Conservation (phyloP, 2,888 invertebrate species). For the Synergus gifuensis region DNA sequence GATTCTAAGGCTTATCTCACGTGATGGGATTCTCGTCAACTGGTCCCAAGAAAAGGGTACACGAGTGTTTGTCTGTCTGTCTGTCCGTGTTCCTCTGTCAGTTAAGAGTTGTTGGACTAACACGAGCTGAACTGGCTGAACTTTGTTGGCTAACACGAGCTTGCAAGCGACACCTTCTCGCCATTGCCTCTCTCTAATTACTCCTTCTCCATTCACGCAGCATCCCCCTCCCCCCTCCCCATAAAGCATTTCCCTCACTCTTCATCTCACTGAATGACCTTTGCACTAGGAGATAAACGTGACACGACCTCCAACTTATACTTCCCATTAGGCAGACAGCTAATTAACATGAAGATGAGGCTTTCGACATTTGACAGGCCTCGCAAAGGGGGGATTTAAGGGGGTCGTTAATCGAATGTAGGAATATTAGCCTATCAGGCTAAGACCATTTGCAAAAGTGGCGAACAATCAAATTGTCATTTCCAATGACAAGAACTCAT, state of each 20-base stretch:
- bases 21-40: conserved; percentile 53
- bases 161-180: conserved; percentile 43
- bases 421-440: conserved; percentile 12
- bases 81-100: conserved; percentile 55
- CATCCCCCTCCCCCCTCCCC: conserved; percentile 22
- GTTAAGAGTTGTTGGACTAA: conserved; percentile 47
- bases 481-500: not conserved
- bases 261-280: conserved; percentile 44
- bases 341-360: conserved; percentile 71
- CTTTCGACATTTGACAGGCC: conserved; percentile 68
- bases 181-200: conserved; percentile 23
- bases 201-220: conserved; percentile 9
- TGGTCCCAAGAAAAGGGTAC: conserved; percentile 47
- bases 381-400: conserved; percentile 28
- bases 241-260: conserved; percentile 40
- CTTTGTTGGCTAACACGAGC: conserved; percentile 55
- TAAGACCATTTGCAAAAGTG: conserved; percentile 37
- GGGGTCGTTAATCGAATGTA: conserved; percentile 65
- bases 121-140: conserved; percentile 48
- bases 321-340: conserved; percentile 67
- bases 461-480: conserved; percentile 46
- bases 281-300: conserved; percentile 63
- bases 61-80: conserved; percentile 52
- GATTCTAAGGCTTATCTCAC: conserved; percentile 53
- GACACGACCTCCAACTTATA: conserved; percentile 71